A percentile compares a stretch with the other conserved stretches of the same genome.
These are phyloP conservation scores for Zeugodacus cucurbitae DNA, from an alignment of 1,140 invertebrate species.

Conservation along the genomic window DNA sequence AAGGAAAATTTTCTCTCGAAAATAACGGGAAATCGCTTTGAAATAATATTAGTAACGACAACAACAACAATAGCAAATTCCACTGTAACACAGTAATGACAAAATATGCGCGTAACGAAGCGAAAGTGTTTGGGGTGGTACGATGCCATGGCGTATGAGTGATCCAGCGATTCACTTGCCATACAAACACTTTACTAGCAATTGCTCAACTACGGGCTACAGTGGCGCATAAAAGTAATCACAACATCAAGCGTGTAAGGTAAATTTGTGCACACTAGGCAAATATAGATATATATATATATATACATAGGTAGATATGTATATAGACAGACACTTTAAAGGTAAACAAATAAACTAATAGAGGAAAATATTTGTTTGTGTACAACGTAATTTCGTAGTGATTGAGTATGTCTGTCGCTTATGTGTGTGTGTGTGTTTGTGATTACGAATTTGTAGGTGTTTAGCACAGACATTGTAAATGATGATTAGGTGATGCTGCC, in stretches of 20 bases:
- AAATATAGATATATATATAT: background rate
- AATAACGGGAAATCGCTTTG: background rate
- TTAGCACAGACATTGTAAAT: background rate
- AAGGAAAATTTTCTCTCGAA: background rate
- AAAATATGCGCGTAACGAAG: background rate
- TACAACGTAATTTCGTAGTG: background rate
- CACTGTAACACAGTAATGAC: background rate
- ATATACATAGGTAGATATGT: background rate
- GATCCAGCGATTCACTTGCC: background rate
- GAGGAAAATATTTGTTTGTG: slow-evolving; percentile 6
- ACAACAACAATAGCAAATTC: background rate
- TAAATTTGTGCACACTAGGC: background rate
- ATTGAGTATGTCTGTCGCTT: background rate
- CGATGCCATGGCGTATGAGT: background rate
- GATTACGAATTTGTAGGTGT: background rate
- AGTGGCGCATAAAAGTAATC: slow-evolving; percentile 24
- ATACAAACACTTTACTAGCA: background rate
- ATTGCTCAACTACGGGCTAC: slow-evolving; percentile 5
- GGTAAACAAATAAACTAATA: slow-evolving; percentile 35
- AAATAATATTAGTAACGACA: too few relatives aligned
- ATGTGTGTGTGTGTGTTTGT: background rate
- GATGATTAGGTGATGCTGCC: slow-evolving; percentile 1
- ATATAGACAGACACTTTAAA: background rate
- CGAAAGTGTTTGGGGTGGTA: slow-evolving; percentile 23
- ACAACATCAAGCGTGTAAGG: background rate